Conservation (phyloP, 2,113 vertebrate genomes). For the Megaceryle maxima region DNA sequence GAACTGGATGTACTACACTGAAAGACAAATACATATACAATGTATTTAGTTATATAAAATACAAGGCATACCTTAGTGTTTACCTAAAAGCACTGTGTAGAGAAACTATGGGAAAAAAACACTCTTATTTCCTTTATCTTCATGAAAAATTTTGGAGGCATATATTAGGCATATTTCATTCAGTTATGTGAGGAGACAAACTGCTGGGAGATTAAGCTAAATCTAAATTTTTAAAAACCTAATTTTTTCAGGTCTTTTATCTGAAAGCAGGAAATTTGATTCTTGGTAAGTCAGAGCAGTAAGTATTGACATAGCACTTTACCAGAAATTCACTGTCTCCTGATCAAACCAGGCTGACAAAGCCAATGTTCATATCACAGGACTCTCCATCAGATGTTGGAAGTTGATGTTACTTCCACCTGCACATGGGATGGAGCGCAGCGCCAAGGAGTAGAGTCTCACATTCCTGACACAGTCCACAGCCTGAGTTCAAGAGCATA, state of each 20-base stretch:
- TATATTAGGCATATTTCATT: background rate
- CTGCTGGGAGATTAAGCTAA: background rate
- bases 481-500: background rate
- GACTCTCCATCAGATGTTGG: background rate
- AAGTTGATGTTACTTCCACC: background rate
- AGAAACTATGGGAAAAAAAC: background rate
- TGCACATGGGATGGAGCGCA: background rate
- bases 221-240: background rate
- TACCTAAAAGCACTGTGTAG: background rate
- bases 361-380: background rate
- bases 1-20: background rate
- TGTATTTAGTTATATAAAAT: background rate
- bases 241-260: background rate
- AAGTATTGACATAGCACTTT: background rate
- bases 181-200: background rate
- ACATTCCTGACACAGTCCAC: background rate
- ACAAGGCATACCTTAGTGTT: background rate
- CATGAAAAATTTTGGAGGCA: background rate
- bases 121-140: background rate
- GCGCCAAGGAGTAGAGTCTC: background rate
- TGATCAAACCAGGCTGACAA: background rate
- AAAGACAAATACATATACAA: background rate
- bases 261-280: background rate
- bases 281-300: background rate
- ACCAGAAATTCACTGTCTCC: background rate